Percentiles rank a stretch among this genome's conserved stretches.
phyloP scores from a whole-genome alignment of 2,888 invertebrate genomes.

The Drosophila mayaguana region DNA sequence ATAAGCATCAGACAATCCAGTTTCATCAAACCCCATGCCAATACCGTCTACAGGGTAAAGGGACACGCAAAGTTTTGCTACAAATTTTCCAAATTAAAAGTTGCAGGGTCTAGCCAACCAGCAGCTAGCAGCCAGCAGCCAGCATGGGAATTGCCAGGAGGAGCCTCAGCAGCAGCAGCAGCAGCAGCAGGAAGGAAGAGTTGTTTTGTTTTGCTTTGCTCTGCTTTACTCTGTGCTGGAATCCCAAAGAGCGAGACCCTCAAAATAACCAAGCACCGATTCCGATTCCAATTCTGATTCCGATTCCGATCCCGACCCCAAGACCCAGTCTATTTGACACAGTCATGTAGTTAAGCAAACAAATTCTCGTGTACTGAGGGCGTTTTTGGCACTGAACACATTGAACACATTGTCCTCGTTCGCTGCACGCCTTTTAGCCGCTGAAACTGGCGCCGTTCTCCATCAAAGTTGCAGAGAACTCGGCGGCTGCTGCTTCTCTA shows the following conservation, averaged over 20 bases:
- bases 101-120: constrained; percentile 36
- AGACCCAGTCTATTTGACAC: constrained; percentile 24
- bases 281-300: not conserved
- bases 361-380: constrained; percentile 24
- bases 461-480: constrained; percentile 47
- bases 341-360: constrained; percentile 57
- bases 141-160: constrained; percentile 25
- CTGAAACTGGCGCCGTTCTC: constrained; percentile 49
- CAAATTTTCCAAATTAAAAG: constrained; percentile 78
- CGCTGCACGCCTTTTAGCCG: constrained; percentile 29
- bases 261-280: constrained; percentile 1
- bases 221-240: constrained; percentile 1
- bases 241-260: constrained; percentile 17
- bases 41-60: constrained; percentile 33
- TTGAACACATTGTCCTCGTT: constrained; percentile 1
- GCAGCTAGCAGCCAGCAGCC: constrained; percentile 17
- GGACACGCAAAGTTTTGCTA: constrained; percentile 57
- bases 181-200: constrained; percentile 26
- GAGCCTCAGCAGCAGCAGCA: not conserved
- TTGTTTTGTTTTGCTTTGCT: constrained; percentile 9
- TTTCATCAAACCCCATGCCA: not conserved
- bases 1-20: not conserved
- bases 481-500: not conserved
- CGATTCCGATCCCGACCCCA: not conserved
- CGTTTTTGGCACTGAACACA: constrained; percentile 10